Conservation (phyloP, 2,888 invertebrate genomes). For the Nomada fabriciana region DNA sequence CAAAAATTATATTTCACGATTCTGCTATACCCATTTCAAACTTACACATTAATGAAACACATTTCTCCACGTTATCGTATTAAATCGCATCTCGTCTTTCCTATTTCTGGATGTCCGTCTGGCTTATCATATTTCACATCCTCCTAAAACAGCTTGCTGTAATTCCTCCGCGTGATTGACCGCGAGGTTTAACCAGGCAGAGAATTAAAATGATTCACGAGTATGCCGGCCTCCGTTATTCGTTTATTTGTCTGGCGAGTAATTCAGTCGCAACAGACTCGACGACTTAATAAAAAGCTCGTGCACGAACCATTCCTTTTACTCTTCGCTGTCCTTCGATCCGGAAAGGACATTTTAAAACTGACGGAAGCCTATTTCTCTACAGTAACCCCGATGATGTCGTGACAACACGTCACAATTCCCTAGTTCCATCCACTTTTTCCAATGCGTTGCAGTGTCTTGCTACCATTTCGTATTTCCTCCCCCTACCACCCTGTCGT, state of each 20-base stretch:
- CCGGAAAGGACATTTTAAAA: conserved; percentile 63
- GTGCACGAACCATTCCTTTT: conserved; percentile 27
- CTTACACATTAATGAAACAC: neutral
- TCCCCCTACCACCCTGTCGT: neutral
- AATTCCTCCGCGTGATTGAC: conserved; percentile 43
- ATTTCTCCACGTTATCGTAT: conserved; percentile 22
- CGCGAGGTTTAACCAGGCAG: conserved; percentile 29
- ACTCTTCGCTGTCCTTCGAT: conserved; percentile 28
- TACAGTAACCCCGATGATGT: conserved; percentile 51
- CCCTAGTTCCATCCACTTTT: conserved; percentile 41
- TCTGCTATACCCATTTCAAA: neutral
- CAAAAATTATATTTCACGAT: neutral
- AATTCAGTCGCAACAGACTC: conserved; percentile 38
- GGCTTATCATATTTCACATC: conserved; percentile 33
- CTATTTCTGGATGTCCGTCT: conserved; percentile 6
- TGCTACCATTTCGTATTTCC: conserved; percentile 18
- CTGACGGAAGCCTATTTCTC: conserved; percentile 67
- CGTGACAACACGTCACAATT: conserved; percentile 50
- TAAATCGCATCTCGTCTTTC: conserved; percentile 37
- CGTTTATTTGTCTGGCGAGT: conserved; percentile 50
- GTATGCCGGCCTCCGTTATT: conserved; percentile 42
- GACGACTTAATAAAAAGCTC: conserved; percentile 31
- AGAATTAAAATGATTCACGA: conserved; percentile 68
- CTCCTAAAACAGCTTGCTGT: conserved; percentile 13
- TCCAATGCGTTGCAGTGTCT: conserved; percentile 62